A percentile compares a stretch with the other conserved stretches of the same genome.
phyloP scores from a whole-genome alignment of 2,113 vertebrate genomes.

The Coptodon bakossiorum region DNA sequence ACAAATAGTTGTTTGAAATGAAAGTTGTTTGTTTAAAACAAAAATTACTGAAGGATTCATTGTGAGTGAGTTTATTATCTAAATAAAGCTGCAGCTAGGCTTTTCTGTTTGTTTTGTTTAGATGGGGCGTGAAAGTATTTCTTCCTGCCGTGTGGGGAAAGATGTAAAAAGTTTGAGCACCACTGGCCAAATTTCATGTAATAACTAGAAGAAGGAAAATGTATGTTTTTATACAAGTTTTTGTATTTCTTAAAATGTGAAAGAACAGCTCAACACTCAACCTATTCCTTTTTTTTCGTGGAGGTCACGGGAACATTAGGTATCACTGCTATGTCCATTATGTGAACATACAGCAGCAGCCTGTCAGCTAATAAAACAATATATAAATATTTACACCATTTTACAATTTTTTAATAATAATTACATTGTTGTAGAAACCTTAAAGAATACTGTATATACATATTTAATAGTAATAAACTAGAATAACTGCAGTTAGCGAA shows the following conservation, averaged over 20 bases:
- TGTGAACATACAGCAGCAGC: background rate
- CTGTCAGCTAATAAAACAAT: background rate
- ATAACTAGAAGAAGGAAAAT: background rate
- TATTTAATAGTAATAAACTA: background rate
- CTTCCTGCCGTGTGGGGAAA: background rate
- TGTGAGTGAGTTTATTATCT: background rate
- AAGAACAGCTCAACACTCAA: background rate
- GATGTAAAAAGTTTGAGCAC: background rate
- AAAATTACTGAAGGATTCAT: background rate
- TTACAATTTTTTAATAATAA: background rate
- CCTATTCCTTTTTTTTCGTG: background rate
- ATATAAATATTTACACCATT: background rate
- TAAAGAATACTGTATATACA: background rate
- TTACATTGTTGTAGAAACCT: background rate
- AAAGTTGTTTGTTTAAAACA: background rate
- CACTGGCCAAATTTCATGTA: background rate
- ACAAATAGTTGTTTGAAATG: background rate
- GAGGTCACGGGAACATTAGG: background rate
- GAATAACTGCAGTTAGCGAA: background rate
- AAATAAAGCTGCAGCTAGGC: background rate
- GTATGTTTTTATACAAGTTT: background rate
- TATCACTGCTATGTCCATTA: background rate
- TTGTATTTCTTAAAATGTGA: background rate
- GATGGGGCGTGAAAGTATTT: background rate
- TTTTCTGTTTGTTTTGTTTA: background rate